Conservation (phyloP, 1,140 invertebrate genomes). For the Drosophila bocqueti region DNA sequence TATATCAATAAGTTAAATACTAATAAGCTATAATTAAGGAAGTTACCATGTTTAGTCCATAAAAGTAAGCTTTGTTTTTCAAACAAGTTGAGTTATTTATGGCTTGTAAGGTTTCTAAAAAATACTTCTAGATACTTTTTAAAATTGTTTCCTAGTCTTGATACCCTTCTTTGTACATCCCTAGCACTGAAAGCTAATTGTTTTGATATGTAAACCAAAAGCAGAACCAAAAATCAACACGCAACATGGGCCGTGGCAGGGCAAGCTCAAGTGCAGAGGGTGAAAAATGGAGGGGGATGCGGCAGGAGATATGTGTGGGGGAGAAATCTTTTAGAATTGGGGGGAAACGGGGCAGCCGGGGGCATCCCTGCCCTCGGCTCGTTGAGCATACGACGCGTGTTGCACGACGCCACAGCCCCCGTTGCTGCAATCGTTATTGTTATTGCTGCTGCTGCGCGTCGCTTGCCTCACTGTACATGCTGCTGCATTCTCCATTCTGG, state of each 20-base stretch:
- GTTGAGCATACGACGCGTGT: constrained; percentile 81
- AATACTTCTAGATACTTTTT: no score
- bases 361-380: constrained; percentile 40
- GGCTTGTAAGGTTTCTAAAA: not conserved
- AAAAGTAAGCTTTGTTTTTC: not conserved
- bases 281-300: constrained; percentile 9
- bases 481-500: constrained; percentile 18
- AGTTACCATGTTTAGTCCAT: no score
- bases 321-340: constrained; percentile 4
- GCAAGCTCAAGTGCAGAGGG: constrained; percentile 21
- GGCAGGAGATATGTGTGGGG: not conserved
- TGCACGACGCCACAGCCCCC: constrained; percentile 71
- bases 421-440: constrained; percentile 53
- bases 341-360: not conserved
- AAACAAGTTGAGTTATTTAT: not conserved
- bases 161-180: constrained; percentile 2
- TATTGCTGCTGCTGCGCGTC: constrained; percentile 45
- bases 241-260: constrained; percentile 45
- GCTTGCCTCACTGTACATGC: constrained; percentile 28
- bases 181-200: constrained; percentile 64
- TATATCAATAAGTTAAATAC: not conserved
- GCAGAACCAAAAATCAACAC: constrained; percentile 80
- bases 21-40: not conserved
- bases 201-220: constrained; percentile 80
- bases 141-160: not conserved